Base-by-base conservation (phyloP, 2,888 invertebrate species). In the Petrolisthes manimaculis region DNA sequence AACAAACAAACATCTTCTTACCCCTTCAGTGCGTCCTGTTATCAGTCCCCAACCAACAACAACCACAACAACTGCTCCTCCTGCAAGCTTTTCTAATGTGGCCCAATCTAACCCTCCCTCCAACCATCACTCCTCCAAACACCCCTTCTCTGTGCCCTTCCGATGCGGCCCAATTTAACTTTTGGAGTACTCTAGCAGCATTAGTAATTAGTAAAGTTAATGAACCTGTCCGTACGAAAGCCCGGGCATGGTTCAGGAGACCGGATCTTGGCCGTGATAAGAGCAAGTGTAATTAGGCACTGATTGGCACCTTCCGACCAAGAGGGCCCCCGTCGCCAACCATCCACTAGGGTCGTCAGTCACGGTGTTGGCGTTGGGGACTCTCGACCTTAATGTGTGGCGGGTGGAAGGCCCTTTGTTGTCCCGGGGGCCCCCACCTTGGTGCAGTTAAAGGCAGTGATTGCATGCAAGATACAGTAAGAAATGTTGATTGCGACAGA, bases 201-300 rank as follows among this genome's bases (percentile, higher is more conserved):
- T 87, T 83, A 87, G 87, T 87, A 87, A 87, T 87, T 87, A 87
- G 87, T 87, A 83, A 83, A 87, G 79, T 87, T 87, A 87, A 87
- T 87, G 87, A 87, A 87, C 87, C 87, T 87, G 87, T 87, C 87
- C 77, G 87, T 87, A 83, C 87, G 87, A 87, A 87, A 83, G 83
- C 83, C 83, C 83, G 71, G 87, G 83, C 87, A 81, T 87, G 87
- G 87, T 87, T 87, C 87, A 83, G 82, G 79, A 79, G 87, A 83
- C 87, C 79, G 87, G 87, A 87, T 87, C 87, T 87, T 79, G 79
- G 81, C 79, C 83, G 83, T 87, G 87, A 87, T 87, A 87, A 87
- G 87, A 83, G 87, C 87, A 87, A 87, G 87, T 87, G 87, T 87
- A 87, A 87, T 87, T 87, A 87, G 87, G 87, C 87, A 87, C 87